A percentile compares a stretch with the other conserved stretches of the same genome.
These are phyloP conservation scores for Saccostrea echinata DNA, from an alignment of 1,140 invertebrate genomes.

Conservation along the genomic window DNA sequence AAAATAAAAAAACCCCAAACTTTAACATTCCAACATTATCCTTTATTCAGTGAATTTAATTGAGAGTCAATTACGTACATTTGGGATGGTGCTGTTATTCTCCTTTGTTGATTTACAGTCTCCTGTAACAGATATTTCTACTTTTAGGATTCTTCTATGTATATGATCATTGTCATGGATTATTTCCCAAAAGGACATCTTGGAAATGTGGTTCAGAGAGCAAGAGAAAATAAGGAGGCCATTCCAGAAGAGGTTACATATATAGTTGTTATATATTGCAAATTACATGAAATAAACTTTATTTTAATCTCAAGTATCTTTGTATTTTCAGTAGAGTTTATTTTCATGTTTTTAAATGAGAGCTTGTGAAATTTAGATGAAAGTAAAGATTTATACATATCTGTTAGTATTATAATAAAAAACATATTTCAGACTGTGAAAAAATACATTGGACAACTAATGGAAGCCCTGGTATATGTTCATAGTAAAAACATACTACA, in stretches of 20 bases:
- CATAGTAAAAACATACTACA: constrained; percentile 76
- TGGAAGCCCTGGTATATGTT: constrained; percentile 75
- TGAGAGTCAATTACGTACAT: background rate
- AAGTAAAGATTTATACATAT: too few relatives aligned
- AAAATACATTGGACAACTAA: constrained; percentile 75
- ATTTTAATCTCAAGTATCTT: too few relatives aligned
- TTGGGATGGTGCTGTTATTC: background rate
- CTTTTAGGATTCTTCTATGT: constrained; percentile 75
- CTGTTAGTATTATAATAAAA: background rate
- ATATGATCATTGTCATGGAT: constrained; percentile 76
- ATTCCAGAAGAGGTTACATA: constrained; percentile 70
- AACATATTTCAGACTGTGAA: constrained; percentile 71
- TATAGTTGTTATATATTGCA: too few relatives aligned
- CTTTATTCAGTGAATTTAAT: background rate
- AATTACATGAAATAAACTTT: too few relatives aligned
- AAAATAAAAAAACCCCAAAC: background rate
- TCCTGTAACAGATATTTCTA: background rate
- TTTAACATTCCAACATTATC: background rate
- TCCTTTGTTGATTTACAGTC: background rate
- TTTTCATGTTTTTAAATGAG: too few relatives aligned
- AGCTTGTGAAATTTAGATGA: too few relatives aligned
- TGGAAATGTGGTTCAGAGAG: constrained; percentile 59
- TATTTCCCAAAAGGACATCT: constrained; percentile 73
- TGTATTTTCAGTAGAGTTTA: too few relatives aligned
- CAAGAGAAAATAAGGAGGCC: constrained; percentile 66